These are phyloP conservation scores for cat (Felis catus) DNA, from an alignment of 2,113 vertebrate species.

Conservation along the genomic window F.catus_Fca126_mat1.0 CM031425.1:36827001-36827500, in stretches of 20 bases:
- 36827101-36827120: neutral
- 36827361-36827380: neutral
- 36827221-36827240: neutral
- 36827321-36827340: neutral
- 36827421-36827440: neutral
- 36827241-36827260: neutral
- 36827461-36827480: neutral
- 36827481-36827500: neutral
- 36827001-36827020: neutral
- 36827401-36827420: neutral
- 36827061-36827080: neutral
- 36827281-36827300: neutral
- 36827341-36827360: neutral
- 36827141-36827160: neutral
- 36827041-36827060: neutral
- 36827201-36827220: neutral
- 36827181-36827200: neutral
- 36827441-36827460: neutral
- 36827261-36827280: neutral
- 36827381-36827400: neutral
- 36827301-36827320: neutral
- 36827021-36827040: neutral
- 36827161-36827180: neutral
- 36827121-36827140: neutral
- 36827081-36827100: neutral